These are phyloP conservation scores for Electrophaes corylata DNA, from an alignment of 2,888 invertebrate species.

Conservation along the genomic window DNA sequence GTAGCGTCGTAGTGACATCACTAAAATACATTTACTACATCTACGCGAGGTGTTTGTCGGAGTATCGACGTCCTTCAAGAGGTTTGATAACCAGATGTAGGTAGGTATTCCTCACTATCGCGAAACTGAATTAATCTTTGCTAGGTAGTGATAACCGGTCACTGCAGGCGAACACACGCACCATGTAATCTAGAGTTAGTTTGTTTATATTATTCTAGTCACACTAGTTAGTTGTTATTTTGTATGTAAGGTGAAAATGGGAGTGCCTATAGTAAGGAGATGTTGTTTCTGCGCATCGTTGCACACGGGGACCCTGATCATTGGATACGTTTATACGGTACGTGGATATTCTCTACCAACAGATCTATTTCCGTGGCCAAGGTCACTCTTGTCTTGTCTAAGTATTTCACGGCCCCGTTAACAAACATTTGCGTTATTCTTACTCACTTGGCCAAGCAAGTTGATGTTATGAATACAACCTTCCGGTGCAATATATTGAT, in stretches of 20 bases:
- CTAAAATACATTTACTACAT: slow-evolving; percentile 3
- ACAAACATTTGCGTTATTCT: not conserved
- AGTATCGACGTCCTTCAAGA: slow-evolving; percentile 12
- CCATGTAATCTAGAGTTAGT: slow-evolving; percentile 28
- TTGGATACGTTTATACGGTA: slow-evolving; percentile 72
- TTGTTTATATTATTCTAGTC: slow-evolving; percentile 34
- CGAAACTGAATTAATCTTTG: slow-evolving; percentile 31
- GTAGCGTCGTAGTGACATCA: slow-evolving; percentile 2
- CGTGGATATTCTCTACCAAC: slow-evolving; percentile 36
- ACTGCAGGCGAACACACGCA: slow-evolving; percentile 17
- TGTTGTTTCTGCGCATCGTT: slow-evolving; percentile 69
- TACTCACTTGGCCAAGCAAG: not conserved
- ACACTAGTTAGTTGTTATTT: slow-evolving; percentile 11
- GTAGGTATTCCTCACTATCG: slow-evolving; percentile 24
- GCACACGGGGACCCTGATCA: slow-evolving; percentile 71
- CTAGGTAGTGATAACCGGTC: slow-evolving; percentile 34
- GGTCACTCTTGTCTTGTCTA: not conserved
- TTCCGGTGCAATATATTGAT: too few species aligned
- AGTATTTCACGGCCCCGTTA: not conserved
- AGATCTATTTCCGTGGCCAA: not conserved
- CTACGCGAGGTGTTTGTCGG: not conserved
- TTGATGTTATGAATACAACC: too few species aligned
- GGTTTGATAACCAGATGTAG: slow-evolving; percentile 9
- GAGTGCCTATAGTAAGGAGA: slow-evolving; percentile 71
- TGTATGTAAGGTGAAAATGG: slow-evolving; percentile 50